Base-by-base conservation (phyloP, 2,113 vertebrate genomes). In the Corythaeola cristata region DNA sequence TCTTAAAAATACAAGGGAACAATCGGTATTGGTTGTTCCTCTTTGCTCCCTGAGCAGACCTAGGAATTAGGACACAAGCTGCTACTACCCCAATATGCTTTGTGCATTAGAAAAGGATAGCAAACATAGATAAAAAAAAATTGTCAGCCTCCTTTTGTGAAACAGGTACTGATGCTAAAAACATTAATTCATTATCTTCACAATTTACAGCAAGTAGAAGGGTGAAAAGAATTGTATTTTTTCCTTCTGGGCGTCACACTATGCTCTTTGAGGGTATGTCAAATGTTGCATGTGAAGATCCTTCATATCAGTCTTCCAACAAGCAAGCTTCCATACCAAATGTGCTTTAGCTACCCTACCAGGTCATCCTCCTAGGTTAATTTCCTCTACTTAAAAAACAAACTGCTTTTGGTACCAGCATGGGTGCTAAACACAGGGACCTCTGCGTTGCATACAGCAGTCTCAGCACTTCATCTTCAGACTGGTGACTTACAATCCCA, bases 251-350 rank as follows among this genome's bases (percentile, higher is more conserved):
- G 33, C 33, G 13, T 85, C 32, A 45, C 12, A 14, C 28, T 52
- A 3, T 56, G 24, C 11, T 67, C 47, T 86, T 76, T 0, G 3
- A 73, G 30, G 23, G 2, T 56, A 35, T 49, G 24, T 44, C 1
- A 0, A n/a, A 39, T 3, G 45, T 27, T 66, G 33, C 19, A 32
- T 2, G 0, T 53, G 39, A 90, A 45, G 33, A 37, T 74, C 24
- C n/a, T 26, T 83, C 16, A 22, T 28, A 72, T 53, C 27, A 85
- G 8, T 44, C 59, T 85, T 75, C 52, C 88, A 75, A 55, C 39
- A 35, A 88, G 21, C 22, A 35, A 58, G 11, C 19, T 92, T 69
- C 35, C 24, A 13, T 23, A 62, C 18, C 11, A 69, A 16, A 84
- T 49, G 33, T 50, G 24, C 9, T 86, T 80, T 88, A 74, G 32